These are phyloP conservation scores for Scaptomyza cyrtandrae DNA, from an alignment of 2,888 invertebrate species.

Conservation along the genomic window DNA sequence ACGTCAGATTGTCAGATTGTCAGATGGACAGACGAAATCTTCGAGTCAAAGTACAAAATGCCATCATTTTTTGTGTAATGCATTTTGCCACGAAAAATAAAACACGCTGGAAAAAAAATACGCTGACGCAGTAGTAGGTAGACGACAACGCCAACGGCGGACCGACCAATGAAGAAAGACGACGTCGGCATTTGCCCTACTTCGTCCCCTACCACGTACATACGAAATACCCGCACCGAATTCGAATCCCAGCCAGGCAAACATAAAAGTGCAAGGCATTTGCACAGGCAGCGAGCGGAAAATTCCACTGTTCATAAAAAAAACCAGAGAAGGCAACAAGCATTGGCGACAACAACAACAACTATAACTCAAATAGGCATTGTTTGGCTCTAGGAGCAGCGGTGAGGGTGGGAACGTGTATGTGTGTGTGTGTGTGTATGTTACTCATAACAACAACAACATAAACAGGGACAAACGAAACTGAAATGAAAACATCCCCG, in stretches of 20 bases:
- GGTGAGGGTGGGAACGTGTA: slow-evolving; percentile 58
- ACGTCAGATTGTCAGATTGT: slow-evolving; percentile 12
- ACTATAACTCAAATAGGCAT: slow-evolving; percentile 11
- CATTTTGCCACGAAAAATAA: slow-evolving; percentile 48
- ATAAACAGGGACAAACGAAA: slow-evolving; percentile 19
- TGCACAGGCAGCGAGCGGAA: slow-evolving; percentile 73
- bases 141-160: slow-evolving; percentile 19
- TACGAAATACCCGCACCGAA: slow-evolving; percentile 18
- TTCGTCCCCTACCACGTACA: slow-evolving; percentile 32
- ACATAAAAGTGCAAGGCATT: slow-evolving; percentile 70
- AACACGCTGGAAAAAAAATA: slow-evolving; percentile 73
- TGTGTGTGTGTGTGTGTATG: slow-evolving; percentile 26
- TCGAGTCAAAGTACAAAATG: slow-evolving; percentile 37
- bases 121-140: slow-evolving; percentile 76
- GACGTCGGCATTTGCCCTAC: slow-evolving; percentile 45
- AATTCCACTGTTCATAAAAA: slow-evolving; percentile 72
- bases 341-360: slow-evolving; percentile 20
- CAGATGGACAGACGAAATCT: slow-evolving; percentile 9
- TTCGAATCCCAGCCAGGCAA: slow-evolving; percentile 54
- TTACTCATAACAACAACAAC: slow-evolving; percentile 63
- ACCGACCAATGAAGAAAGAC: slow-evolving; percentile 14
- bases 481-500: slow-evolving; percentile 66
- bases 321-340: slow-evolving; percentile 13
- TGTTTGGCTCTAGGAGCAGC: slow-evolving; percentile 25
- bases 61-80: slow-evolving; percentile 24